phyloP scores from a whole-genome alignment of 2,797 vertebrate genomes.

The Sebastes kiyomatsui region DNA sequence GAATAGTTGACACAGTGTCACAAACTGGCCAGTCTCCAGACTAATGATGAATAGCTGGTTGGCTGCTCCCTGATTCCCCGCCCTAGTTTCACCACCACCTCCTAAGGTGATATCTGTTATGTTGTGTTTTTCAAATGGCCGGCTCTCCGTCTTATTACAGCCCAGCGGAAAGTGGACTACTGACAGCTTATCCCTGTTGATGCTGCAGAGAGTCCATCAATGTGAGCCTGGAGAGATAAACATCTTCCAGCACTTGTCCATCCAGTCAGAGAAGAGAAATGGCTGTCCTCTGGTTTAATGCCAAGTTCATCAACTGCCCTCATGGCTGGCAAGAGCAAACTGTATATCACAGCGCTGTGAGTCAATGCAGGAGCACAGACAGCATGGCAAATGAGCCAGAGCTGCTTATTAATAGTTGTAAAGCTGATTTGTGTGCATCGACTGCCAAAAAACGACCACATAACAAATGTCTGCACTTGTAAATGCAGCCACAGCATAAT shows the following conservation, averaged over 20 bases:
- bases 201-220: constrained; percentile 60
- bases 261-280: constrained; percentile 63
- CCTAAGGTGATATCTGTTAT: constrained; percentile 71
- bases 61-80: constrained; percentile 67
- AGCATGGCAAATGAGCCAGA: constrained; percentile 58
- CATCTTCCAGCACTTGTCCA: constrained; percentile 68
- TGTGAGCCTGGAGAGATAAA: constrained; percentile 51
- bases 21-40: constrained; percentile 52
- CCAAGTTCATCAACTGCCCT: constrained; percentile 74
- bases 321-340: constrained; percentile 51
- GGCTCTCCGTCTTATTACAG: constrained; percentile 54
- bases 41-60: constrained; percentile 70
- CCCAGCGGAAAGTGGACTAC: constrained; percentile 43
- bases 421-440: constrained; percentile 68
- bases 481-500: constrained; percentile 56
- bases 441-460: constrained; percentile 65
- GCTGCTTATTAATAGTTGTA: constrained; percentile 70
- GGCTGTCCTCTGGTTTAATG: constrained; percentile 62
- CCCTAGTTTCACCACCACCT: constrained; percentile 64
- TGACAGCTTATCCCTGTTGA: constrained; percentile 75
- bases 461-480: constrained; percentile 65
- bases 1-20: constrained; percentile 33
- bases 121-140: constrained; percentile 66
- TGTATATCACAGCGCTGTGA: constrained; percentile 58
- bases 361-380: constrained; percentile 54